These are phyloP conservation scores for Eupithecia exiguata DNA, from an alignment of 2,888 invertebrate genomes.

Conservation along the genomic window DNA sequence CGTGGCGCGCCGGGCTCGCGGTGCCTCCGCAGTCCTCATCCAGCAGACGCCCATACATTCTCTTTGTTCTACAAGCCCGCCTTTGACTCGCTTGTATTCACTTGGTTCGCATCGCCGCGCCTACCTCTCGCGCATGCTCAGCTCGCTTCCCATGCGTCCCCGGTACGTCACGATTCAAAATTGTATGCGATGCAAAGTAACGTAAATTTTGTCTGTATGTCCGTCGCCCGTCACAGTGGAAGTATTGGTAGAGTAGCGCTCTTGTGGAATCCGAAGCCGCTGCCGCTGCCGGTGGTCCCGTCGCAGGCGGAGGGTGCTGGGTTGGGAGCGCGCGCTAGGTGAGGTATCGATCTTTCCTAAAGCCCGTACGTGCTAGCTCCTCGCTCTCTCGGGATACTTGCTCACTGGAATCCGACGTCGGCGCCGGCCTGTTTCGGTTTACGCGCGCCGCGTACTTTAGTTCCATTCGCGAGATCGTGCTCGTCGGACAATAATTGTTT, in stretches of 20 bases:
- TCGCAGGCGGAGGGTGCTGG: constrained; percentile 61
- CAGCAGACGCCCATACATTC: constrained; percentile 60
- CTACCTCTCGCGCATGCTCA: constrained; percentile 76
- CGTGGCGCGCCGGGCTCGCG: constrained; percentile 55
- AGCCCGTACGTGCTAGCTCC: constrained; percentile 75
- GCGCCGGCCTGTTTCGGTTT: constrained; percentile 78
- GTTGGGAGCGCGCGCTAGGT: constrained; percentile 72
- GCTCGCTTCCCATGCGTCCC: constrained; percentile 64
- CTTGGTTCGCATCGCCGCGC: constrained; percentile 71
- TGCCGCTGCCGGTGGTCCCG: constrained; percentile 41
- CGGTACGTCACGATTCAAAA: constrained; percentile 72
- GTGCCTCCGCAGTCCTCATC: constrained; percentile 56
- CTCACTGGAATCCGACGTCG: constrained; percentile 78
- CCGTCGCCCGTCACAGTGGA: constrained; percentile 54
- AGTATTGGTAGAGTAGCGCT: constrained; percentile 55
- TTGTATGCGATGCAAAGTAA: constrained; percentile 66
- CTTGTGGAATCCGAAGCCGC: constrained; percentile 50
- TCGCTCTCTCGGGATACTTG: constrained; percentile 79
- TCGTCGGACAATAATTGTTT: constrained; percentile 72
- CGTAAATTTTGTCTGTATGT: constrained; percentile 59
- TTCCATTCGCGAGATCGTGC: constrained; percentile 76
- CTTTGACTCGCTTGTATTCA: constrained; percentile 60
- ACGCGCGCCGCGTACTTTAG: constrained; percentile 68
- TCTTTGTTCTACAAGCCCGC: constrained; percentile 68
- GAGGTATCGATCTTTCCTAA: constrained; percentile 78